A percentile compares a stretch with the other conserved stretches of the same genome.
These are phyloP conservation scores for Leuciscus idus DNA, from an alignment of 2,113 vertebrate genomes.

Conservation along the genomic window DNA sequence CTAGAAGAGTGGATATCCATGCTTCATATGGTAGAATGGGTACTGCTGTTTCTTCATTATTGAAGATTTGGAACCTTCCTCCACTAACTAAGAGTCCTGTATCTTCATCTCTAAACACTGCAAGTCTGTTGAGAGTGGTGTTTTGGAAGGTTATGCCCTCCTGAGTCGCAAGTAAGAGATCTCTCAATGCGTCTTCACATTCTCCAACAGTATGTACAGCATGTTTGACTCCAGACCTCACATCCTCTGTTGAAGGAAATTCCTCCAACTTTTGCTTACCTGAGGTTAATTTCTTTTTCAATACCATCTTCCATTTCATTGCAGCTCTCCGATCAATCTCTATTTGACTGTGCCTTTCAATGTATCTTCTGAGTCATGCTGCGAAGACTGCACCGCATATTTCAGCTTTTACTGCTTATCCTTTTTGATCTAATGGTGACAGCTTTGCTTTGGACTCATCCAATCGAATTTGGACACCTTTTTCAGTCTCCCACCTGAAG, in stretches of 20 bases:
- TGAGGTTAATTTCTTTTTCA: not conserved
- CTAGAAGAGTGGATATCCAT: slow-evolving; percentile 16
- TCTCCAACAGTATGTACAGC: slow-evolving; percentile 2
- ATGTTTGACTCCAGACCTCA: not conserved
- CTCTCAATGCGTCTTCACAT: not conserved
- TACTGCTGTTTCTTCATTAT: not conserved
- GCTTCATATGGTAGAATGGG: slow-evolving; percentile 22
- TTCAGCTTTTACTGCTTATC: slow-evolving; percentile 40
- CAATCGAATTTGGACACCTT: not conserved
- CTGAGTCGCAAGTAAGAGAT: slow-evolving; percentile 9
- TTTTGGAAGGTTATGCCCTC: not conserved
- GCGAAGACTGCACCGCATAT: slow-evolving; percentile 38
- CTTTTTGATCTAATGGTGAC: slow-evolving; percentile 39
- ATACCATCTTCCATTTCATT: not conserved
- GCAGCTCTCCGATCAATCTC: not conserved
- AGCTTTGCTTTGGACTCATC: slow-evolving; percentile 50
- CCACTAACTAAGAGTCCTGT: not conserved
- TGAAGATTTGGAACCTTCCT: slow-evolving; percentile 26
- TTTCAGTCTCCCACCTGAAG: slow-evolving; percentile 1
- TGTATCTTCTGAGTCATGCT: too few species aligned
- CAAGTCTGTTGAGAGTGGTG: not conserved
- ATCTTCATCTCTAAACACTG: not conserved
- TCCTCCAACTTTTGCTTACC: not conserved
- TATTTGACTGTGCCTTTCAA: too few species aligned
- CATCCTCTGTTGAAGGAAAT: too few species aligned